These are phyloP conservation scores for Vulpes vulpes DNA, from an alignment of 2,113 vertebrate genomes.

Conservation along the genomic window DNA sequence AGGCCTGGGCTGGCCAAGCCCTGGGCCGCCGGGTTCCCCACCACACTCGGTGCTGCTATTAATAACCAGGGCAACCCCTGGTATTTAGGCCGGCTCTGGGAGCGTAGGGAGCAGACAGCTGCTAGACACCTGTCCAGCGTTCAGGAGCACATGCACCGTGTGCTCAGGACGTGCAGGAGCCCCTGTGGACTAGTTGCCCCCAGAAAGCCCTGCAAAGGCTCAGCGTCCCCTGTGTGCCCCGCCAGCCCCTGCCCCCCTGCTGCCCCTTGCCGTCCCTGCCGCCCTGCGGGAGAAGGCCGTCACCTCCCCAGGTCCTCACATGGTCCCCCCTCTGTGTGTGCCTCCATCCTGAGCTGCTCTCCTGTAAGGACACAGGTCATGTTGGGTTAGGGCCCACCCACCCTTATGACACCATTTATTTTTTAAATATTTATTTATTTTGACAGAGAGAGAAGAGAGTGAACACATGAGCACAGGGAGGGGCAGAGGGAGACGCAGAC, in stretches of 20 bases:
- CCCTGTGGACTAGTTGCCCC: neutral
- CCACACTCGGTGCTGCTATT: conserved; percentile 58
- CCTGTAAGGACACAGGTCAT: neutral
- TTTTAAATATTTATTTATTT: too few species aligned
- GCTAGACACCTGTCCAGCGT: too few species aligned
- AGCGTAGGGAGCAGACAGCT: too few species aligned
- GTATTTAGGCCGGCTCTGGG: too few species aligned
- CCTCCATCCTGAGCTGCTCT: neutral
- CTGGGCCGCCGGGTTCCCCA: neutral
- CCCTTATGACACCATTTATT: too few species aligned
- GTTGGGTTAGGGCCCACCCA: neutral
- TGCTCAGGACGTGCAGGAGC: neutral
- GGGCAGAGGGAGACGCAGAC: too few species aligned
- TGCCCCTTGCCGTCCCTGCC: rapidly evolving
- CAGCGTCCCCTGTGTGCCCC: too few species aligned
- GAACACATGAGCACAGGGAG: too few species aligned
- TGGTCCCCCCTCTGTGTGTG: neutral
- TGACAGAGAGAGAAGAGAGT: too few species aligned
- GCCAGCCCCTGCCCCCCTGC: neutral
- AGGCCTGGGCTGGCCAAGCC: neutral
- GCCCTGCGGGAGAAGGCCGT: too few species aligned
- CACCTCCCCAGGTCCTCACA: neutral
- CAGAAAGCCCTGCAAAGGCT: neutral
- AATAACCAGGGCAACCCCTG: neutral
- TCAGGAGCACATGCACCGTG: too few species aligned